phyloP scores from a whole-genome alignment of 2,113 vertebrate genomes.

The Silurus asotus region DNA sequence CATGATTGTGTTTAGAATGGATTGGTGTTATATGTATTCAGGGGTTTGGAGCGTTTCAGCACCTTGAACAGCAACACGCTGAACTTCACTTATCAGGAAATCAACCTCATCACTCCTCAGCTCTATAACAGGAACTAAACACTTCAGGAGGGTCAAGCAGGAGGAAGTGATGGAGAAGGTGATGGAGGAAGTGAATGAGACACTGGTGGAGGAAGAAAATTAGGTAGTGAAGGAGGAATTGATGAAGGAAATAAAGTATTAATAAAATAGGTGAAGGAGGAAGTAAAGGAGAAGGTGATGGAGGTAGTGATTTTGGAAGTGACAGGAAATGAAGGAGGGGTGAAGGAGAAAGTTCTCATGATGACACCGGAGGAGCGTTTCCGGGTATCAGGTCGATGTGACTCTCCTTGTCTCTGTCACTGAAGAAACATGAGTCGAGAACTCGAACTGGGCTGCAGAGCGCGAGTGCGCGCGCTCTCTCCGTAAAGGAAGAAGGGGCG shows the following conservation, averaged over 20 bases:
- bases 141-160: background rate
- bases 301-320: background rate
- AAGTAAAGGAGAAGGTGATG: conserved; percentile 44
- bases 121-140: background rate
- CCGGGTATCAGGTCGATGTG: conserved; percentile 2
- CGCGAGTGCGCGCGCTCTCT: conserved; percentile 15
- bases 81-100: background rate
- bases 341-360: conserved; percentile 31
- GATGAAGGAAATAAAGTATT: no score
- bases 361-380: background rate
- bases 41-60: conserved; percentile 23
- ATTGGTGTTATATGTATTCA: background rate
- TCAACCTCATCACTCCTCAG: background rate
- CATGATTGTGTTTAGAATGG: background rate
- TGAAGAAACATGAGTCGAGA: background rate
- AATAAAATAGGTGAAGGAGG: background rate
- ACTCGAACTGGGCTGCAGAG: background rate
- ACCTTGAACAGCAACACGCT: conserved; percentile 22
- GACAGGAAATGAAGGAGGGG: conserved; percentile 13
- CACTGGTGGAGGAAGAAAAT: conserved; percentile 38
- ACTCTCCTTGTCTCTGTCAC: background rate
- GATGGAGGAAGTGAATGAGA: conserved; percentile 1
- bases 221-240: background rate
- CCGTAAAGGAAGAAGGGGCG: no score
- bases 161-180: background rate